A percentile compares a stretch with the other conserved stretches of the same genome.
Conservation (phyloP, 2,113 vertebrate species). For the Pelusios castaneus region DNA sequence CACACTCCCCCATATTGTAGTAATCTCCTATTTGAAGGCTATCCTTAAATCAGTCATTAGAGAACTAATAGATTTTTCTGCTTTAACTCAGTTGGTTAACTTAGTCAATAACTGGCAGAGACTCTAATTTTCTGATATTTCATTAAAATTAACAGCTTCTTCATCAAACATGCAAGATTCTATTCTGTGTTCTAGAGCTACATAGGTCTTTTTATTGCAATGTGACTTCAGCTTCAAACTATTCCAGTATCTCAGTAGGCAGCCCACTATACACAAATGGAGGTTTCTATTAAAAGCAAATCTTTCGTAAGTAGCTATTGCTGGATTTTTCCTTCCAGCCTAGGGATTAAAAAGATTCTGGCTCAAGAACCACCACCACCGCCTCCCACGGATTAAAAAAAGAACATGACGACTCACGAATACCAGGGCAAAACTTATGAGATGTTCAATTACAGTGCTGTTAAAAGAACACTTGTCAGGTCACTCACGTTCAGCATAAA, state of each 20-base stretch:
- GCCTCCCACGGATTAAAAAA: background rate
- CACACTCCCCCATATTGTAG: fast-evolving
- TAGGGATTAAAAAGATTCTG: slow-evolving; percentile 47
- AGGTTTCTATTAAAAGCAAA: slow-evolving; percentile 70
- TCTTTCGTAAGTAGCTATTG: slow-evolving; percentile 61
- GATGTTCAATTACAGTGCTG: slow-evolving; percentile 6
- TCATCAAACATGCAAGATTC: background rate
- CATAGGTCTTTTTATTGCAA: background rate
- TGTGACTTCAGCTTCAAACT: slow-evolving; percentile 61
- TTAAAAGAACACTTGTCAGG: slow-evolving; percentile 18
- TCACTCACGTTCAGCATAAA: background rate
- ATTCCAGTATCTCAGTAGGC: slow-evolving; percentile 43
- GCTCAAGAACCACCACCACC: slow-evolving; percentile 43
- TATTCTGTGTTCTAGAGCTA: background rate
- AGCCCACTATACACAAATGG: slow-evolving; percentile 50
- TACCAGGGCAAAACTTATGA: background rate
- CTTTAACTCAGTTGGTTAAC: background rate
- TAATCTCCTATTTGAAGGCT: background rate
- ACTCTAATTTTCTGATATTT: too few species aligned
- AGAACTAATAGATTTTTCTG: background rate
- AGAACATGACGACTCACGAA: slow-evolving; percentile 57
- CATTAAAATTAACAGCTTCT: background rate
- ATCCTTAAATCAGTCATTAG: background rate
- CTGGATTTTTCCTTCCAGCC: slow-evolving; percentile 62
- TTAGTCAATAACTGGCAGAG: background rate